These are phyloP conservation scores for Laticauda colubrina DNA, from an alignment of 2,113 vertebrate species.

Conservation along the genomic window DNA sequence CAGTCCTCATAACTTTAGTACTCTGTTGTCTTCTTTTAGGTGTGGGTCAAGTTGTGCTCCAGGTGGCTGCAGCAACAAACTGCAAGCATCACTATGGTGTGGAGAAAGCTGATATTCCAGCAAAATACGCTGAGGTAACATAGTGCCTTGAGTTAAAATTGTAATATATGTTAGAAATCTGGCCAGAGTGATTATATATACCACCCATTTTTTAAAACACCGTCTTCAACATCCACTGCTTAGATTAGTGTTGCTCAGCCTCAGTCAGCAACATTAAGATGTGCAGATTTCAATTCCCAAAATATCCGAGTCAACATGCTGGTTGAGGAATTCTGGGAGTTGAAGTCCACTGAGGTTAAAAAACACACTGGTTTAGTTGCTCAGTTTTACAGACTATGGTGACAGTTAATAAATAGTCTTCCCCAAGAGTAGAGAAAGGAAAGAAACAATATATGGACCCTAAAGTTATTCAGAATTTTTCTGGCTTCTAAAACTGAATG, in stretches of 20 bases:
- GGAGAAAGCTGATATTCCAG: constrained; percentile 97
- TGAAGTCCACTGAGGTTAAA: not conserved
- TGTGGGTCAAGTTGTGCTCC: constrained; percentile 98
- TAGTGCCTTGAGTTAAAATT: not conserved
- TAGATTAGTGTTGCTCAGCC: not conserved
- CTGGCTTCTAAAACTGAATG: not conserved
- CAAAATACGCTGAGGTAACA: constrained; percentile 95
- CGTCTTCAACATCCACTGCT: not conserved
- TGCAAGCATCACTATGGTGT: constrained; percentile 98
- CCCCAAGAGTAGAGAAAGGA: not conserved
- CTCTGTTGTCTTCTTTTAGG: constrained; percentile 69
- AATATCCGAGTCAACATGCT: not conserved
- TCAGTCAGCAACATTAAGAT: not conserved
- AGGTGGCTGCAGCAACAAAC: constrained; percentile 95
- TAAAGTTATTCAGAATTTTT: not conserved
- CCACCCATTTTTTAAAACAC: not conserved
- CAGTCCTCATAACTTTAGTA: not conserved
- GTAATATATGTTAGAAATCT: not conserved
- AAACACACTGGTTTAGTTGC: not conserved
- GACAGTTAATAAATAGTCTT: not conserved
- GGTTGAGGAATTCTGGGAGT: not conserved
- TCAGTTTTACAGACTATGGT: not conserved
- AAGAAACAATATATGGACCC: not conserved
- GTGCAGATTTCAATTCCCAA: not conserved
- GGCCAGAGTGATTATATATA: not conserved